Evolutionary conservation across 1,140 invertebrate species (phyloP), one percentile per base, ranked within the genome.

Genomic region (Pentalonia nigronervosa): DNA sequence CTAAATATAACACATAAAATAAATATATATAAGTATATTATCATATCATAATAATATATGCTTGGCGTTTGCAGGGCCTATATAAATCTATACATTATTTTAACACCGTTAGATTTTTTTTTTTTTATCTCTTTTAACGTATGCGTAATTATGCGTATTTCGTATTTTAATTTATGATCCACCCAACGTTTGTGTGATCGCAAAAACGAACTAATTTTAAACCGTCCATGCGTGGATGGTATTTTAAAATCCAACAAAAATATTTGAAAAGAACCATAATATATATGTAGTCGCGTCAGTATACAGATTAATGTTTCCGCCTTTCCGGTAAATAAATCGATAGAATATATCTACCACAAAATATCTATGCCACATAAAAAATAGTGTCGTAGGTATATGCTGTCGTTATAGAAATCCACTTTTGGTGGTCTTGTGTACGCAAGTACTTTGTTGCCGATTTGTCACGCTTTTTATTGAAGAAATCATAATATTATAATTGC

Each of bases 391-490:
- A 17, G 60, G 60, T 76, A 76, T n/a, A 67, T 17, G n/a, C 60
- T 76, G 41, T 36, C 34, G n/a, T 25, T 90, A 90, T 41, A 90
- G 50, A 89, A 53, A 89, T 89, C 87, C 47, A 21, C 86, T 48
- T 50, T n/a, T 47, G 86, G 34, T 81, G 84, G 30, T 50, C 50
- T 89, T 89, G 8, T 89, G 3, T 89, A 53, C 2, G 7, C 34
- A 25, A 17, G 25, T 25, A 25, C 36, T 23, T 21, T 36, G 21
- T 60, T 41, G 91, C 2, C 20, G 76, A 50, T 92, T 92, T 36
- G 47, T n/a, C 7, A 92, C 47, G 60, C 76, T 92, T 92, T 92
- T 92, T 84, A 92, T 30, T 48, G 25, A 48, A 92, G 47, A 83
- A 92, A 92, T 84, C 47, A 53, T 14, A 56, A 0, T 45, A 41